A percentile compares a stretch with the other conserved stretches of the same genome.
Evolutionary conservation across 2,113 vertebrate genomes (phyloP).

Genomic region (Pycnonotus jocosus): DNA sequence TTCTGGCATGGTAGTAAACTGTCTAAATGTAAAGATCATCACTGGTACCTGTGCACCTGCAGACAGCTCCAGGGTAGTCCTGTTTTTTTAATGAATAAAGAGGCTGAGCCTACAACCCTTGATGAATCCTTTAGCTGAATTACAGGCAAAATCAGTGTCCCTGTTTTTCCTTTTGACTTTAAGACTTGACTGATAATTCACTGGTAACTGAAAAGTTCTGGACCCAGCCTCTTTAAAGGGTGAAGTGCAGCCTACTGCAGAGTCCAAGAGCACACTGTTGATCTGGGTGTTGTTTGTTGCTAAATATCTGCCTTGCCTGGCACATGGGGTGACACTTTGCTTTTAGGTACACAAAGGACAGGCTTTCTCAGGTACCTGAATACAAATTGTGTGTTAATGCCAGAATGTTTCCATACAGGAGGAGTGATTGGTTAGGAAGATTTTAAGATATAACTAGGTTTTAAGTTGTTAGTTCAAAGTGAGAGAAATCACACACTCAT

Average conservation of each 20-base stretch:
- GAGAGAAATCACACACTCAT: background rate
- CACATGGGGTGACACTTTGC: background rate
- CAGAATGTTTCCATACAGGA: background rate
- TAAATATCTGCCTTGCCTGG: background rate
- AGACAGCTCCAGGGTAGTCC: background rate
- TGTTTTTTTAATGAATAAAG: background rate
- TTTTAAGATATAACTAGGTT: background rate
- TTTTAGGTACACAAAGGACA: background rate
- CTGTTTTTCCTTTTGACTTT: background rate
- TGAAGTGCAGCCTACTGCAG: background rate
- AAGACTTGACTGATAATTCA: background rate
- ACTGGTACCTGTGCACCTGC: background rate
- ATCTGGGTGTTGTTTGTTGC: background rate
- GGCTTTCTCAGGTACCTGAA: background rate
- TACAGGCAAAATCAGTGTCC: background rate
- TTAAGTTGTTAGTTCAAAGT: background rate
- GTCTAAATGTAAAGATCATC: background rate
- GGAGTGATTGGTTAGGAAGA: background rate
- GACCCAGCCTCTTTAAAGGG: background rate
- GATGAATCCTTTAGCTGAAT: background rate
- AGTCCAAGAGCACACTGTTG: background rate
- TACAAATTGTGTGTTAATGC: background rate
- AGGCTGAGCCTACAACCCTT: background rate
- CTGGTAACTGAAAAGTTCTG: background rate
- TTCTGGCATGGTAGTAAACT: background rate